A percentile compares a stretch with the other conserved stretches of the same genome.
Conservation (phyloP, 2,888 invertebrate genomes). For the Aethes cnicana region DNA sequence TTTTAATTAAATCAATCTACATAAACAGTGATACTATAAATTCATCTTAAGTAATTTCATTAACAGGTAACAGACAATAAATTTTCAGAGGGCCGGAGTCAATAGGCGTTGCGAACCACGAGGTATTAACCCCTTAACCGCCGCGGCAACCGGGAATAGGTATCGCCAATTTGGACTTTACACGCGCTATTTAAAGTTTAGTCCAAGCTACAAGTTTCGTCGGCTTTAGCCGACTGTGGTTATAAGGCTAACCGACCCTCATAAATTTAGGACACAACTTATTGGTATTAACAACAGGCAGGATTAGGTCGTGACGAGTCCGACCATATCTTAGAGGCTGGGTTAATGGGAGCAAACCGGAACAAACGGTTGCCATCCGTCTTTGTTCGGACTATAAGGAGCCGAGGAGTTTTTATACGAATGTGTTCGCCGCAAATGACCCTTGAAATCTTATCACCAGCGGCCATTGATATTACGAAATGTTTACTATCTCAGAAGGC, state of each 20-base stretch:
- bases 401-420: conserved; percentile 3
- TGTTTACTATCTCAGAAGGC: conserved; percentile 11
- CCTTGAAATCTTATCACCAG: conserved; percentile 20
- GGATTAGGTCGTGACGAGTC: conserved; percentile 49
- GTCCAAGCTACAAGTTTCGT: too few relatives aligned
- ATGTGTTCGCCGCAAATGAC: conserved; percentile 24
- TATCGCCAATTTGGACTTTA: too few relatives aligned
- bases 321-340: conserved; percentile 55
- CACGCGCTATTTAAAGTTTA: too few relatives aligned
- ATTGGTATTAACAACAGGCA: conserved; percentile 53
- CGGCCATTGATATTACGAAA: conserved; percentile 24
- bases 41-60: too few relatives aligned
- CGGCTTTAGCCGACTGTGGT: too few relatives aligned
- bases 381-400: conserved; percentile 42
- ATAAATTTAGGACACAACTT: conserved; percentile 52
- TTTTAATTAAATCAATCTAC: too few relatives aligned
- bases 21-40: too few relatives aligned
- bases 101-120: conserved; percentile 18
- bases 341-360: conserved; percentile 69
- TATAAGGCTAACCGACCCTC: conserved; percentile 46
- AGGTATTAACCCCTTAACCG: conserved; percentile 25
- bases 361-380: conserved; percentile 65
- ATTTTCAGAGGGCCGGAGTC: conserved; percentile 12
- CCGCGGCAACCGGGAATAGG: too few relatives aligned
- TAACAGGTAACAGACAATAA: conserved; percentile 18